These are phyloP conservation scores for Bovichtus variegatus DNA, from an alignment of 2,797 vertebrate genomes.

Conservation along the genomic window DNA sequence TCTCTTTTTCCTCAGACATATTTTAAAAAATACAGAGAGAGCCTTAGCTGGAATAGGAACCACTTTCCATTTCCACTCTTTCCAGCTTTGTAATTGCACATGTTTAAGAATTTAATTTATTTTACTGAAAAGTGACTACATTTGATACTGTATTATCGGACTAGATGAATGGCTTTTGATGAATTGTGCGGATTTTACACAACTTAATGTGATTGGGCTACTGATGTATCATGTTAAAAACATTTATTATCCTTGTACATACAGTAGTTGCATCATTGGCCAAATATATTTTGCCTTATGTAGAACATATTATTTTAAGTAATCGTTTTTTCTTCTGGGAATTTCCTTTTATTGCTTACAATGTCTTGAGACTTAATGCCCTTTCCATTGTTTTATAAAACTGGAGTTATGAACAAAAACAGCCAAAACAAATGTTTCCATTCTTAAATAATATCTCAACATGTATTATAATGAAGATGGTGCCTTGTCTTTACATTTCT, in stretches of 20 bases:
- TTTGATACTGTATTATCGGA: slow-evolving; percentile 54
- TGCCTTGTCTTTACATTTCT: slow-evolving; percentile 75
- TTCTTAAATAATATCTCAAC: slow-evolving; percentile 23
- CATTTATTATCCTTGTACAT: slow-evolving; percentile 40
- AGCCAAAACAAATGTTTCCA: slow-evolving; percentile 49
- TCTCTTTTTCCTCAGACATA: slow-evolving; percentile 3
- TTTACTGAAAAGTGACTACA: slow-evolving; percentile 45
- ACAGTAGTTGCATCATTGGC: slow-evolving; percentile 14
- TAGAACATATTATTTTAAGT: slow-evolving; percentile 28
- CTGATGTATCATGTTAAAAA: slow-evolving; percentile 30
- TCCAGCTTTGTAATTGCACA: slow-evolving; percentile 71
- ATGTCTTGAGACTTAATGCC: slow-evolving; percentile 5
- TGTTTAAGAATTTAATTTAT: slow-evolving; percentile 51
- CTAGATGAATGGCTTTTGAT: slow-evolving; percentile 28
- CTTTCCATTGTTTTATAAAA: slow-evolving; percentile 38
- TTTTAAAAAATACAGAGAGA: background rate
- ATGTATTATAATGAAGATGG: slow-evolving; percentile 63
- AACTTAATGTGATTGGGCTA: slow-evolving; percentile 37
- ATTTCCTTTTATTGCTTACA: slow-evolving; percentile 25
- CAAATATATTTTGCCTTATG: slow-evolving; percentile 51
- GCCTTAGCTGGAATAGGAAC: slow-evolving; percentile 33
- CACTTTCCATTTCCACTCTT: slow-evolving; percentile 27
- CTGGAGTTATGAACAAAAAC: slow-evolving; percentile 45
- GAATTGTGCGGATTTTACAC: slow-evolving; percentile 37
- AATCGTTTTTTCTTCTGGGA: background rate